These are phyloP conservation scores for Myodes glareolus DNA, from an alignment of 2,113 vertebrate species.

Conservation along the genomic window DNA sequence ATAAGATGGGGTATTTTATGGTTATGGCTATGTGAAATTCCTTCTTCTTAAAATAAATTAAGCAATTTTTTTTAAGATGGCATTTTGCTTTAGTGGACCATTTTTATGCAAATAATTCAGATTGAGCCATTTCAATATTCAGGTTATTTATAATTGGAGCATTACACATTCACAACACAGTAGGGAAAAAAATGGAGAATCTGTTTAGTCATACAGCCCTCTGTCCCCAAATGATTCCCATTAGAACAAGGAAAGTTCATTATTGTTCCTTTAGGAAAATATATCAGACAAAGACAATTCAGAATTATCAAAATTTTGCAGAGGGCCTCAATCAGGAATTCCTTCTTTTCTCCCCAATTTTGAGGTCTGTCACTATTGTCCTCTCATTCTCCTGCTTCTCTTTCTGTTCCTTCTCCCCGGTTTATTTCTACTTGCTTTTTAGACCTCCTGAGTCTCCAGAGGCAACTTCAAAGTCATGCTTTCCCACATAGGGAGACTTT, in stretches of 20 bases:
- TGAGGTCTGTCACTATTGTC: conserved; percentile 16
- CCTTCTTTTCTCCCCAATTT: background rate
- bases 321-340: conserved; percentile 30
- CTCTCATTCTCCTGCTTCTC: background rate
- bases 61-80: background rate
- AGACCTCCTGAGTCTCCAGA: background rate
- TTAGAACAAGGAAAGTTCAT: background rate
- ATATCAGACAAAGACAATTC: conserved; percentile 23
- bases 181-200: background rate
- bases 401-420: background rate
- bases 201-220: background rate
- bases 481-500: conserved; percentile 17
- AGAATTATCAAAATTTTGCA: conserved; percentile 18
- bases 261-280: conserved; percentile 49
- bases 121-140: background rate
- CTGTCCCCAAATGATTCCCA: background rate
- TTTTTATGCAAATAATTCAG: conserved; percentile 13
- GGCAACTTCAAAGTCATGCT: conserved; percentile 39
- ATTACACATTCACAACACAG: background rate
- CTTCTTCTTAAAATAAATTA: conserved; percentile 38
- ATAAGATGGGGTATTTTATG: background rate
- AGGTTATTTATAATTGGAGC: conserved; percentile 43
- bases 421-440: conserved; percentile 51
- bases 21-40: conserved; percentile 6
- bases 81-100: background rate